These are phyloP conservation scores for Eurois occulta DNA, from an alignment of 2,888 invertebrate species.

Conservation along the genomic window DNA sequence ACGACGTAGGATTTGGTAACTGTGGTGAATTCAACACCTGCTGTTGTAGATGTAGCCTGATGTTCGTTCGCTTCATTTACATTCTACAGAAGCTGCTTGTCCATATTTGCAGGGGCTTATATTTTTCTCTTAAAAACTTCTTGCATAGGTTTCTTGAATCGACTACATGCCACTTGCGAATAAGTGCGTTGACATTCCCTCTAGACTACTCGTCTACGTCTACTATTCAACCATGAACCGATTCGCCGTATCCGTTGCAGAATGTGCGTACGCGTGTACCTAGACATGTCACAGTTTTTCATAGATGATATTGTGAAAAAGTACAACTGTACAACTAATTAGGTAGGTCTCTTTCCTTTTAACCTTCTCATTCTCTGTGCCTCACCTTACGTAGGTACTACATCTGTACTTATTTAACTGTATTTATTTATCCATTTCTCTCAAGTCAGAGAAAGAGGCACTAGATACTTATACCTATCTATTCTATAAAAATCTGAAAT, in stretches of 20 bases:
- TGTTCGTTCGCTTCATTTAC: neutral
- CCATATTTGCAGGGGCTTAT: neutral
- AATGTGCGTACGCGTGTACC: neutral
- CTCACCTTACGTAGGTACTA: no score
- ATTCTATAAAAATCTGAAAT: neutral
- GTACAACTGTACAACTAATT: neutral
- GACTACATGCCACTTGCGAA: neutral
- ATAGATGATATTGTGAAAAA: neutral
- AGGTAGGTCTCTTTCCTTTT: no score
- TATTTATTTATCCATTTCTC: neutral
- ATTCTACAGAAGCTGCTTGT: neutral
- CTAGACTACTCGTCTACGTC: neutral
- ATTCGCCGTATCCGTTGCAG: neutral
- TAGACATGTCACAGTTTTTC: neutral
- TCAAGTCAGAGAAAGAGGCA: conserved; percentile 14
- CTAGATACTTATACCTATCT: neutral
- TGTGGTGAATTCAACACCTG: neutral
- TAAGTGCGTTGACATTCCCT: neutral
- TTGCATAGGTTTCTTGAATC: neutral
- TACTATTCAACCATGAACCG: neutral
- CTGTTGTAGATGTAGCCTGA: neutral
- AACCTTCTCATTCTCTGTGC: no score
- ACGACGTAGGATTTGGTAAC: neutral
- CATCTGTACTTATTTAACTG: no score
- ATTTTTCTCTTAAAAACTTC: neutral